These are phyloP conservation scores for Actenoides lindsayi DNA, from an alignment of 2,113 vertebrate genomes.

Conservation along the genomic window DNA sequence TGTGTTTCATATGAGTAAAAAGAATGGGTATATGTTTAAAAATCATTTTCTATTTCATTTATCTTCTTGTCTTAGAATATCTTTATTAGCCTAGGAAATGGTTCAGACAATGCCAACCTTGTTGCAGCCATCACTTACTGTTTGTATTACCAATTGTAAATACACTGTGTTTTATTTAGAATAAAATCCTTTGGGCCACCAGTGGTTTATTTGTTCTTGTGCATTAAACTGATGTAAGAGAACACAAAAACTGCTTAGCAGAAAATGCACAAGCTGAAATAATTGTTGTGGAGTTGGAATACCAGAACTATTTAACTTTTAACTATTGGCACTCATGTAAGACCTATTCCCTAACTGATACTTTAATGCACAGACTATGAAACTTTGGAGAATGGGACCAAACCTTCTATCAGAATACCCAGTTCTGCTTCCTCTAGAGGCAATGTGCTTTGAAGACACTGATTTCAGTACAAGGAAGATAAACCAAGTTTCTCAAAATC, in stretches of 20 bases:
- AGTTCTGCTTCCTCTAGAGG: neutral
- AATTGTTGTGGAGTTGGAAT: neutral
- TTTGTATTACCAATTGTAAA: neutral
- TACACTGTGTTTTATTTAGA: neutral
- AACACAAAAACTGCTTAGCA: neutral
- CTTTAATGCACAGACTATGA: accelerated
- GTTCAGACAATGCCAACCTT: neutral
- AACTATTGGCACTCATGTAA: neutral
- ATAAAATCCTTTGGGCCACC: neutral
- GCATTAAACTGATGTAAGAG: neutral
- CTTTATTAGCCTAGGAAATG: neutral
- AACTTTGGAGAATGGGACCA: neutral
- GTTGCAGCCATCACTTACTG: neutral
- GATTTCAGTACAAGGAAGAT: neutral
- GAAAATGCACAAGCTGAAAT: neutral
- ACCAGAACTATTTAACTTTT: neutral
- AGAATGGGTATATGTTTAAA: neutral
- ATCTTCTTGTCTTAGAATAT: neutral
- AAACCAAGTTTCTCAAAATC: neutral
- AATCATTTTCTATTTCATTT: neutral
- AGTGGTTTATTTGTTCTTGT: neutral
- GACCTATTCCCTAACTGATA: neutral
- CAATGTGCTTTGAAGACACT: neutral
- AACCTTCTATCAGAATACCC: neutral
- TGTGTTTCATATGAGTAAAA: neutral